phyloP scores from a whole-genome alignment of 2,797 vertebrate species.

The Siniperca scherzeri region DNA sequence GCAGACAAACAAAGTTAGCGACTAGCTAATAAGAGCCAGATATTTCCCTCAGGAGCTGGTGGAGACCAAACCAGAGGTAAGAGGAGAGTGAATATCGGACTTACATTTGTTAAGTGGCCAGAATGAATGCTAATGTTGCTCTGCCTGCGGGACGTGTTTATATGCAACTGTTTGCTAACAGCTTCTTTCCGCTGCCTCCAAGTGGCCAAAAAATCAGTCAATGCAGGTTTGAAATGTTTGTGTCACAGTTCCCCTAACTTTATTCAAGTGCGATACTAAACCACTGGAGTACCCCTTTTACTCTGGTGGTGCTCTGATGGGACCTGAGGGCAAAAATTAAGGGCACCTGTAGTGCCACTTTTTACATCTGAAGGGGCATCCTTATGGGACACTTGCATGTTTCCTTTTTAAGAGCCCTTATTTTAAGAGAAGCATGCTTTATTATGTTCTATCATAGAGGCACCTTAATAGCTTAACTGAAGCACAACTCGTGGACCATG shows the following conservation, averaged over 20 bases:
- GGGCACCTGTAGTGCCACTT: neutral
- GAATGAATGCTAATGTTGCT: neutral
- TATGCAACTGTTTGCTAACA: too few relatives aligned
- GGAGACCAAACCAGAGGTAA: neutral
- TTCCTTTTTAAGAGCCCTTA: neutral
- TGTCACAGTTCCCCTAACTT: too few relatives aligned
- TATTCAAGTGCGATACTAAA: neutral
- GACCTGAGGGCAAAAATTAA: neutral
- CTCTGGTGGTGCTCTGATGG: neutral
- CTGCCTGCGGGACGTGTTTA: too few relatives aligned
- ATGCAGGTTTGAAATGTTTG: too few relatives aligned
- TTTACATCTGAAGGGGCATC: neutral
- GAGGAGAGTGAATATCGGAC: neutral
- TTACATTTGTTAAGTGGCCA: too few relatives aligned
- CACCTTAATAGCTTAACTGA: neutral
- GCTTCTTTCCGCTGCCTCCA: too few relatives aligned
- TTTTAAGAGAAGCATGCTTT: neutral
- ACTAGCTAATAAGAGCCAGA: neutral
- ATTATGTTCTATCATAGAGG: neutral
- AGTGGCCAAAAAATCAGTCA: too few relatives aligned
- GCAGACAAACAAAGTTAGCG: neutral
- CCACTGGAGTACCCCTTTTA: too few relatives aligned
- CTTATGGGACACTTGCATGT: neutral
- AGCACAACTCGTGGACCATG: neutral
- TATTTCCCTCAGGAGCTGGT: neutral